Conservation (phyloP, 2,797 vertebrate genomes). For the Urophycis tenuis region DNA sequence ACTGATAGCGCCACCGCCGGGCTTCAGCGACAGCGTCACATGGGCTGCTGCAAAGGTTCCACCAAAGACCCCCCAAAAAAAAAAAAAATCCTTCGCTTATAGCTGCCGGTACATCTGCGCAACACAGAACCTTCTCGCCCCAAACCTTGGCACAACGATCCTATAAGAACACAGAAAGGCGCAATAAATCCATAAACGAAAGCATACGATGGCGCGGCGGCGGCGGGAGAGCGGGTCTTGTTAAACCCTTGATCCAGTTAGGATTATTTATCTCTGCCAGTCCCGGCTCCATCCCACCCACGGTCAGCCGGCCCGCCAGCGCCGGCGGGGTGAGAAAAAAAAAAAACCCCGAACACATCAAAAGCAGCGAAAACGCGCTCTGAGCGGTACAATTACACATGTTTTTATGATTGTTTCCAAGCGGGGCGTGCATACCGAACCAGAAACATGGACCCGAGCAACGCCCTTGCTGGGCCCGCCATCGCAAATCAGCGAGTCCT, state of each 20-base stretch:
- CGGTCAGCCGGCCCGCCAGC: neutral
- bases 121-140: neutral
- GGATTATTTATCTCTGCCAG: neutral
- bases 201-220: neutral
- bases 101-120: neutral
- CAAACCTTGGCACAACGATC: neutral
- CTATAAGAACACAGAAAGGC: neutral
- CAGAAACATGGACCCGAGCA: neutral
- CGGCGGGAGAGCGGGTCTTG: neutral
- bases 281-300: neutral
- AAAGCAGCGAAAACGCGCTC: neutral
- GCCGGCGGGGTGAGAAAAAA: too few species aligned
- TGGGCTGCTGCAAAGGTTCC: too few species aligned
- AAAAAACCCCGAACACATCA: too few species aligned
- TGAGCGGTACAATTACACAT: neutral
- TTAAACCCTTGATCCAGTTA: neutral
- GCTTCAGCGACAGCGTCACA: too few species aligned
- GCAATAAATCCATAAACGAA: neutral
- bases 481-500: too few species aligned
- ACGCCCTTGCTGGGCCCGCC: too few species aligned
- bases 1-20: too few species aligned
- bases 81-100: neutral
- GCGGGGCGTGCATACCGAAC: neutral
- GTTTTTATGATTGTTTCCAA: constrained; percentile 1
- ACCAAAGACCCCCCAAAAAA: too few species aligned